These are phyloP conservation scores for Drosophila novamexicana DNA, from an alignment of 1,140 invertebrate species.

Conservation along the genomic window DNA sequence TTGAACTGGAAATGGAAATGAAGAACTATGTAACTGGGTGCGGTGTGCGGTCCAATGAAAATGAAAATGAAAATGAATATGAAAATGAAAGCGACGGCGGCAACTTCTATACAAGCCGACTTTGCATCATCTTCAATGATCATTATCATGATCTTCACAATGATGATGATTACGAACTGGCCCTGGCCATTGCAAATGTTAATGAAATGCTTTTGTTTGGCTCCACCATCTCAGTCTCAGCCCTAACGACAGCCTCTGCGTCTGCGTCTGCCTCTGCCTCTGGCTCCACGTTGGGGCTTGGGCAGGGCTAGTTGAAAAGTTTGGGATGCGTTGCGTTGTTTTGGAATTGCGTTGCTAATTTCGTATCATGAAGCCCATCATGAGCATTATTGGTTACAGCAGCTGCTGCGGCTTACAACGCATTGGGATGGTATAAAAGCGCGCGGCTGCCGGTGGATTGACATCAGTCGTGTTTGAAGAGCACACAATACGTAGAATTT, in stretches of 20 bases:
- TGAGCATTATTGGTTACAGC: conserved; percentile 30
- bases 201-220: conserved; percentile 71
- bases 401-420: conserved; percentile 22
- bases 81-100: conserved; percentile 34
- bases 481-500: conserved; percentile 54
- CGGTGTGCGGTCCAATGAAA: background rate
- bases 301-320: conserved; percentile 12
- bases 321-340: conserved; percentile 20
- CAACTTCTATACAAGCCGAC: conserved; percentile 30
- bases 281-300: background rate
- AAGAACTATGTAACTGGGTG: conserved; percentile 29
- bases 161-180: conserved; percentile 3
- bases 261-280: background rate
- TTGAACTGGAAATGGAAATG: conserved; percentile 37
- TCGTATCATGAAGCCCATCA: conserved; percentile 20
- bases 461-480: conserved; percentile 69
- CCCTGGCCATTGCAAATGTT: conserved; percentile 60
- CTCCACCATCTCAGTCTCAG: background rate
- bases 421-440: conserved; percentile 66
- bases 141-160: conserved; percentile 9
- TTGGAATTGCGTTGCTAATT: conserved; percentile 37
- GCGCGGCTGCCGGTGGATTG: conserved; percentile 22
- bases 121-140: conserved; percentile 48
- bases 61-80: conserved; percentile 34
- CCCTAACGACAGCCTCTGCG: conserved; percentile 3